These are phyloP conservation scores for Megalurothrips usitatus DNA, from an alignment of 2,888 invertebrate species.

Conservation along the genomic window DNA sequence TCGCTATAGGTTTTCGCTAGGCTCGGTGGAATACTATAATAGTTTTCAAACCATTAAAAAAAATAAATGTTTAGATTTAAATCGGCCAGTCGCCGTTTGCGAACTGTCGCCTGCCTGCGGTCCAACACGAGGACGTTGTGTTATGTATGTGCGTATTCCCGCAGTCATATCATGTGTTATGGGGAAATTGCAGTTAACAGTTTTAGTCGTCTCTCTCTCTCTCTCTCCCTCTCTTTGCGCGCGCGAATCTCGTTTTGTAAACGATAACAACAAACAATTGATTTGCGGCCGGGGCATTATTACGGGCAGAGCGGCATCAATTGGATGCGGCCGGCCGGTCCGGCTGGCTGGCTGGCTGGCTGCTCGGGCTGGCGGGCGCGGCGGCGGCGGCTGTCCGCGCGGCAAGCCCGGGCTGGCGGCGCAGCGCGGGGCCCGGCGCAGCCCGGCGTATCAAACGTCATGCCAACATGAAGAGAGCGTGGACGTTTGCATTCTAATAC, in stretches of 20 bases:
- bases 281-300: neutral
- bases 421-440: neutral
- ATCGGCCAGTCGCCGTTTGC: too few species aligned
- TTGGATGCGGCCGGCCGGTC: too few species aligned
- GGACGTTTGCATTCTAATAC: slow-evolving; percentile 24
- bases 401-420: neutral
- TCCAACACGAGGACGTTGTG: too few species aligned
- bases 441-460: neutral
- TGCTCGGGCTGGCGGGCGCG: neutral
- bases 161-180: too few species aligned
- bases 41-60: too few species aligned
- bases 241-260: neutral
- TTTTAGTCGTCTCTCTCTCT: neutral
- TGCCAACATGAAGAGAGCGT: neutral
- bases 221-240: too few species aligned
- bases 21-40: slow-evolving; percentile 21
- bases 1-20: neutral
- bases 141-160: neutral
- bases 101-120: slow-evolving; percentile 27
- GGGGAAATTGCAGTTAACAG: too few species aligned
- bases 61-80: too few species aligned
- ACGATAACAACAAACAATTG: slow-evolving; percentile 3
- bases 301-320: too few species aligned
- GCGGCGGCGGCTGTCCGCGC: too few species aligned
- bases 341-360: neutral